Evolutionary conservation across 1,140 invertebrate genomes (phyloP).

Genomic region (Drosophila fuyamai): DNA sequence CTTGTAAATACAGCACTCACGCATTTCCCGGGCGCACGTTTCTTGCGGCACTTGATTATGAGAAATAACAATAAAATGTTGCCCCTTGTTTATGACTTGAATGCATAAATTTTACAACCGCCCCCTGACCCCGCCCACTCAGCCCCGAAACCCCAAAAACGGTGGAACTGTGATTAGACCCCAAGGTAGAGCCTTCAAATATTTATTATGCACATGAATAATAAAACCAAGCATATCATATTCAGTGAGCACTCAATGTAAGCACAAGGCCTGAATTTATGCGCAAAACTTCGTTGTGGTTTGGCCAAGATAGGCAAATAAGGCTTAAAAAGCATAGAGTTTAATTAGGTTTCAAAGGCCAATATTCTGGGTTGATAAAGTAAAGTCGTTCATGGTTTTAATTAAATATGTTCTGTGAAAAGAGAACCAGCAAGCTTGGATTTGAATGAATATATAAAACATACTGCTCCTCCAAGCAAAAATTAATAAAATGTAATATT

Average conservation of each 20-base stretch:
- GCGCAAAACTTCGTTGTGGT: slow-evolving; percentile 10
- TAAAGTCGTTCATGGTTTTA: background rate
- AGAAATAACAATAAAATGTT: slow-evolving; percentile 71
- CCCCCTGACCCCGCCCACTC: slow-evolving; percentile 12
- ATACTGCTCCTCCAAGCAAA: no score
- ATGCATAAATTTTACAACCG: slow-evolving; percentile 70
- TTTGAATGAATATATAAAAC: no score
- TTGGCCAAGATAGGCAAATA: slow-evolving; percentile 33
- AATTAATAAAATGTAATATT: no score
- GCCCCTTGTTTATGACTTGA: slow-evolving; percentile 70
- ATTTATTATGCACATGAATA: slow-evolving; percentile 45
- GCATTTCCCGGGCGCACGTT: slow-evolving; percentile 53
- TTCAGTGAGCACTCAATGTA: slow-evolving; percentile 7
- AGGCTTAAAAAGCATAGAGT: background rate
- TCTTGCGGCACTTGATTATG: slow-evolving; percentile 63
- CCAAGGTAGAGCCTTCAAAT: slow-evolving; percentile 1
- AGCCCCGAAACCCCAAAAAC: slow-evolving; percentile 9
- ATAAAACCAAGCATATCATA: slow-evolving; percentile 37
- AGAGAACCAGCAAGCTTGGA: no score
- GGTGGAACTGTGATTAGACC: slow-evolving; percentile 26
- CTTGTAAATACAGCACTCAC: slow-evolving; percentile 63
- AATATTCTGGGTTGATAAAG: slow-evolving; percentile 4
- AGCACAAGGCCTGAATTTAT: slow-evolving; percentile 15
- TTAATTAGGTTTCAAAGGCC: slow-evolving; percentile 10
- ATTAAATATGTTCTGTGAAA: background rate